Evolutionary conservation across 2,797 vertebrate genomes (phyloP).

Genomic region (Ataeniobius toweri): DNA sequence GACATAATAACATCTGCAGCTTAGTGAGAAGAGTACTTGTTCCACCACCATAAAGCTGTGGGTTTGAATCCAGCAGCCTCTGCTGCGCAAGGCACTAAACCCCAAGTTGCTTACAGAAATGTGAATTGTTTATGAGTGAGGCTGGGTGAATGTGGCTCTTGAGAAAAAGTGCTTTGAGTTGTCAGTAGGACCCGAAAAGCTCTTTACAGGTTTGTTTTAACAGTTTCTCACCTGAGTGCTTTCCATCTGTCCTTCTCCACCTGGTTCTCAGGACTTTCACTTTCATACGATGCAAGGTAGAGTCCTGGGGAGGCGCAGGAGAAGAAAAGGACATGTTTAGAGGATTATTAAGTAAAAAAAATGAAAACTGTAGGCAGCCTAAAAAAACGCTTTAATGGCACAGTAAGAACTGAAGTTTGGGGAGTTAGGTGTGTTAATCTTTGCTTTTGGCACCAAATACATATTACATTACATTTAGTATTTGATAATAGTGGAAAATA

Average conservation of each 20-base stretch:
- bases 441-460: neutral
- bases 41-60: neutral
- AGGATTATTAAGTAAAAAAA: neutral
- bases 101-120: neutral
- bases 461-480: neutral
- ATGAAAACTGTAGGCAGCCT: neutral
- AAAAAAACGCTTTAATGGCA: neutral
- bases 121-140: neutral
- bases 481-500: neutral
- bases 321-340: neutral
- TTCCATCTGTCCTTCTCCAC: constrained; percentile 97
- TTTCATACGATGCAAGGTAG: constrained; percentile 95
- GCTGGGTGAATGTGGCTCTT: neutral
- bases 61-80: neutral
- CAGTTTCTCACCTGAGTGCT: constrained; percentile 85
- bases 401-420: neutral
- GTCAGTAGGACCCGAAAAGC: neutral
- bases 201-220: neutral
- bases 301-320: constrained; percentile 77
- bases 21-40: neutral
- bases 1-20: neutral
- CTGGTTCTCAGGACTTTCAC: constrained; percentile 96
- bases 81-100: neutral
- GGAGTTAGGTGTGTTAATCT: neutral
- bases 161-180: neutral